phyloP scores from a whole-genome alignment of 2,797 vertebrate species.

The Hemibagrus guttatus region DNA sequence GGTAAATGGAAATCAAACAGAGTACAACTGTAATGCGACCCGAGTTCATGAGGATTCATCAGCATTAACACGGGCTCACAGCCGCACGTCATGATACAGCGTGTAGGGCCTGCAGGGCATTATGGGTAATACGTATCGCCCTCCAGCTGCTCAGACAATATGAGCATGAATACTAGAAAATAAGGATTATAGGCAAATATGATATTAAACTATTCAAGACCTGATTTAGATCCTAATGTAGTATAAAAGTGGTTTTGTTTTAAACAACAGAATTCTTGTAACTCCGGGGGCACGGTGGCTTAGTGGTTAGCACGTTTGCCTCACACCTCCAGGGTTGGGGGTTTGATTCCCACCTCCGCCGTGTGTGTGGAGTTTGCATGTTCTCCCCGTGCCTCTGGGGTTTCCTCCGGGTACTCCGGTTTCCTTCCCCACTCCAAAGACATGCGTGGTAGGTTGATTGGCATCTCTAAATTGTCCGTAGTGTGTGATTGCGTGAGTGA shows the following conservation, averaged over 20 bases:
- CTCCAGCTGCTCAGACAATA: not conserved
- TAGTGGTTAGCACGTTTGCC: no score
- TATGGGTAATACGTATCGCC: not conserved
- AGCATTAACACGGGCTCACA: not conserved
- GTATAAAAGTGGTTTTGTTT: not conserved
- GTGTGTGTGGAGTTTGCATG: no score
- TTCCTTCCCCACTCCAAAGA: no score
- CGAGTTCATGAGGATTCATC: not conserved
- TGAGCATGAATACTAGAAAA: not conserved
- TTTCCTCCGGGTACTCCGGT: no score
- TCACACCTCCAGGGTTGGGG: no score
- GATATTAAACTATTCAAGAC: not conserved
- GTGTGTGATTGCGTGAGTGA: no score
- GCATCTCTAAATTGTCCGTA: no score
- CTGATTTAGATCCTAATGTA: not conserved
- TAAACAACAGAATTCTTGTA: not conserved
- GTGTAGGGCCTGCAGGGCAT: not conserved
- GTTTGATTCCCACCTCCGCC: no score
- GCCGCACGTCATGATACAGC: not conserved
- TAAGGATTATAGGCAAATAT: not conserved
- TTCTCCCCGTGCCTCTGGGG: no score
- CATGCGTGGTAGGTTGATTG: no score
- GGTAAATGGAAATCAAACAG: not conserved
- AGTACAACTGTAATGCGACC: slow-evolving; percentile 4
- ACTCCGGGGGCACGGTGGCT: no score